Conservation (phyloP, 2,888 invertebrate genomes). For the Eupithecia insigniata region DNA sequence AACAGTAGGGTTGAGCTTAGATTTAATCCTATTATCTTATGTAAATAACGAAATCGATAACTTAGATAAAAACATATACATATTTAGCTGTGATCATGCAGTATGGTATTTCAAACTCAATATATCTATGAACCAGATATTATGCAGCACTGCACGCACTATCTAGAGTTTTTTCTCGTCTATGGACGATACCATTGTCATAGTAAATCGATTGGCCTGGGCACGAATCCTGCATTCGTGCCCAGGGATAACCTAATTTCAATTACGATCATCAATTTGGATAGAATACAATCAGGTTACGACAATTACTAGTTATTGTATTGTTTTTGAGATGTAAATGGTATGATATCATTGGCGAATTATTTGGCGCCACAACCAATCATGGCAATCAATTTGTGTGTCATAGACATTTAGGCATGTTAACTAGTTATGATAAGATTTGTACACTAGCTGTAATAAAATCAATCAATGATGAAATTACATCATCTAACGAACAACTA, state of each 20-base stretch:
- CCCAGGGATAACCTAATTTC: not conserved
- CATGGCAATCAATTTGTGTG: conserved; percentile 19
- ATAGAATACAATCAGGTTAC: not conserved
- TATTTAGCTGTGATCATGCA: too few species aligned
- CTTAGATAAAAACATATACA: not conserved
- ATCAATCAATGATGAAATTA: conserved; percentile 8
- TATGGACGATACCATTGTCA: too few species aligned
- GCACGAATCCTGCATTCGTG: too few species aligned
- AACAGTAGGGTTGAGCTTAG: conserved; percentile 22
- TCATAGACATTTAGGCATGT: not conserved
- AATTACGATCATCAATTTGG: not conserved
- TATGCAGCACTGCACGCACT: too few species aligned
- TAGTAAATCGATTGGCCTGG: too few species aligned
- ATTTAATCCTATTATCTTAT: not conserved
- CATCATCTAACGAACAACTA: not conserved
- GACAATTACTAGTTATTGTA: not conserved
- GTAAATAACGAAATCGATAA: not conserved
- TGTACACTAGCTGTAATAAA: not conserved
- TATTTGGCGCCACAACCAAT: conserved; percentile 27
- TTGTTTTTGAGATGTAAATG: conserved; percentile 2
- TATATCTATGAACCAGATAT: too few species aligned
- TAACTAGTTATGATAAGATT: conserved; percentile 3
- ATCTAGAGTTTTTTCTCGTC: too few species aligned
- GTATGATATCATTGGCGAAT: conserved; percentile 30
- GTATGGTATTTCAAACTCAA: too few species aligned